These are phyloP conservation scores for Phaethon lepturus DNA, from an alignment of 2,113 vertebrate species.

Conservation along the genomic window DNA sequence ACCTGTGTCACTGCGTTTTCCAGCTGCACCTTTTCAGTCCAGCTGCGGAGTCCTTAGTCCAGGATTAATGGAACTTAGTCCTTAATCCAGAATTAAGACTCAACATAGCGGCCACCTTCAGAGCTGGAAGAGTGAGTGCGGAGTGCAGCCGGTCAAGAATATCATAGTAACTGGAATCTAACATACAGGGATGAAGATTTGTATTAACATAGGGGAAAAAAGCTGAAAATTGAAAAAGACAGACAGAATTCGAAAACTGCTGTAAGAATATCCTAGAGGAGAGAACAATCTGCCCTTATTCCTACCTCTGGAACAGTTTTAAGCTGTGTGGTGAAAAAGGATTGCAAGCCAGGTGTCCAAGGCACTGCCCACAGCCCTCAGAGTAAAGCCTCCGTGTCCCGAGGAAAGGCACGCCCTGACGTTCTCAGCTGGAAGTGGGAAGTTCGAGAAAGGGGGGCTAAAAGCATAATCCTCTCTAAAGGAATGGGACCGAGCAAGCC, in stretches of 20 bases:
- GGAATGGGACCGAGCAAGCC: neutral
- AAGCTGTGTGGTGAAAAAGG: neutral
- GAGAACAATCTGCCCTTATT: neutral
- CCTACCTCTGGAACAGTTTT: neutral
- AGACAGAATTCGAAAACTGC: neutral
- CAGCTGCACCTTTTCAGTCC: neutral
- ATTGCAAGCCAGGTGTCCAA: neutral
- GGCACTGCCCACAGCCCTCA: neutral
- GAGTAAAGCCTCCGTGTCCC: neutral
- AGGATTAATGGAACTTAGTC: too few species aligned
- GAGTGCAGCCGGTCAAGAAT: neutral
- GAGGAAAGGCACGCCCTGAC: neutral
- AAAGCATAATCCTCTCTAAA: neutral
- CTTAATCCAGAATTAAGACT: neutral
- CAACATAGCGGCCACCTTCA: neutral
- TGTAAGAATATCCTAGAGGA: neutral
- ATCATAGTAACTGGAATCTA: neutral
- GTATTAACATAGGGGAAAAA: neutral
- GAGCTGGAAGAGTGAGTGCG: neutral
- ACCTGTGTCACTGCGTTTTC: neutral
- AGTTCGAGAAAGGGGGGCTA: neutral
- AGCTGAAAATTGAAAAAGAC: neutral
- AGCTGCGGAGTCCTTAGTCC: neutral
- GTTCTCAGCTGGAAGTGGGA: neutral
- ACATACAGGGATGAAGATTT: neutral